Conservation (phyloP, 2,797 vertebrate genomes). For the Sebastes reedi region DNA sequence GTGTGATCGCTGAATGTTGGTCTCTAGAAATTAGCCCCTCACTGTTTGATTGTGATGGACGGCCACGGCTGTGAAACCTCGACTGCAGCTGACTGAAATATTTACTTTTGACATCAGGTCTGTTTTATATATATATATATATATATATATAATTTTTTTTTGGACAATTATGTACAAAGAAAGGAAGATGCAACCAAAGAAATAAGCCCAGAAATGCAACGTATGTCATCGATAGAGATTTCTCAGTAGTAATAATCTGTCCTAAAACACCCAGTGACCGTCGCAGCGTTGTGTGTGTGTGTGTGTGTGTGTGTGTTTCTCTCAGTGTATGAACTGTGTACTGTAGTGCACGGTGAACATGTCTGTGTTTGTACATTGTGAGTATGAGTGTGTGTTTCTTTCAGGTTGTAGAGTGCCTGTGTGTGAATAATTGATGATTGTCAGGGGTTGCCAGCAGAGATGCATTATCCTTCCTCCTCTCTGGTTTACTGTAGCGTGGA, state of each 20-base stretch:
- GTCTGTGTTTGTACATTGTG: slow-evolving; percentile 31
- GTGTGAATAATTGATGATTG: slow-evolving; percentile 77
- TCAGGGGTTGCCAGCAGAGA: slow-evolving; percentile 55
- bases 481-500: slow-evolving; percentile 63
- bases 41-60: background rate
- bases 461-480: slow-evolving; percentile 54
- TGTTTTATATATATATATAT: too few relatives aligned
- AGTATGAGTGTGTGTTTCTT: slow-evolving; percentile 56
- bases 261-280: background rate
- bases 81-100: background rate
- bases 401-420: slow-evolving; percentile 63
- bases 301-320: background rate
- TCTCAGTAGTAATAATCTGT: background rate
- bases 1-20: background rate
- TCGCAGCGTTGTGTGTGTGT: background rate
- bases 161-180: background rate
- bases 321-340: background rate
- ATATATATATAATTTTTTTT: too few relatives aligned
- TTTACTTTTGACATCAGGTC: background rate
- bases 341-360: background rate
- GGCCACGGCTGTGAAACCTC: background rate
- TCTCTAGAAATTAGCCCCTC: background rate
- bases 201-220: background rate
- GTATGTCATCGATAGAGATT: background rate
- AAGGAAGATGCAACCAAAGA: background rate